Evolutionary conservation across 2,888 invertebrate species (phyloP), one percentile per base, ranked within the genome.

Genomic region (Latrodectus hesperus): DNA sequence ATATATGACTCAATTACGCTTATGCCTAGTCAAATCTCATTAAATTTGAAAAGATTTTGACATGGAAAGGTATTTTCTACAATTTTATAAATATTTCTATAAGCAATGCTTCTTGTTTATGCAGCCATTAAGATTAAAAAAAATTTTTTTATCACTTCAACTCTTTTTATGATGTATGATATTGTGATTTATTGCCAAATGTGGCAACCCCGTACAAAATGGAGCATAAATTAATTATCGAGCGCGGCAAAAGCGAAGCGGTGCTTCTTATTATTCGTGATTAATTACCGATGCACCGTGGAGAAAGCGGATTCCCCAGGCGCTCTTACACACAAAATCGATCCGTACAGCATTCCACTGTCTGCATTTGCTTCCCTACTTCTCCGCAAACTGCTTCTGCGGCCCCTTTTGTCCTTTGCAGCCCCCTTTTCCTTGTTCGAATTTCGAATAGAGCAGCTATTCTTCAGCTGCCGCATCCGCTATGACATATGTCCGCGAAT

Each of bases 141-240:
- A 38, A 38, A 38, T 6, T 6, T 6, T n/a, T n/a, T 38, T 38
- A 4, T 38, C 38, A 38, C 38, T 22, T 22, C 22, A 22, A 22
- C 1, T 22, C n/a, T 38, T 38, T 38, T 38, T 38, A 38, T 38
- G 38, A 38, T 3, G 38, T 38, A 38, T 38, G 38, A 38, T 38
- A 1, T 4, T 38, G 38, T 38, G 38, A 38, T 1, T 38, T 38
- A 10, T 71, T 55, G 53, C 79, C 79, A 77, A 68, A 26, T 53
- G 51, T 38, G 17, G 6, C 22, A 10, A 49, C 53, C 52, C 8
- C 26, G 22, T 11, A 12, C 11, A 71, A 22, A 64, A 72, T 51
- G 84, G 77, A 52, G 84, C 84, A 84, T 84, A 84, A 84, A 84
- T 84, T 84, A 84, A 84, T 84, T 84, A 84, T 84, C 78, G 72